Evolutionary conservation across 2,888 invertebrate species (phyloP).

Genomic region (Zhengitettix transpicula): DNA sequence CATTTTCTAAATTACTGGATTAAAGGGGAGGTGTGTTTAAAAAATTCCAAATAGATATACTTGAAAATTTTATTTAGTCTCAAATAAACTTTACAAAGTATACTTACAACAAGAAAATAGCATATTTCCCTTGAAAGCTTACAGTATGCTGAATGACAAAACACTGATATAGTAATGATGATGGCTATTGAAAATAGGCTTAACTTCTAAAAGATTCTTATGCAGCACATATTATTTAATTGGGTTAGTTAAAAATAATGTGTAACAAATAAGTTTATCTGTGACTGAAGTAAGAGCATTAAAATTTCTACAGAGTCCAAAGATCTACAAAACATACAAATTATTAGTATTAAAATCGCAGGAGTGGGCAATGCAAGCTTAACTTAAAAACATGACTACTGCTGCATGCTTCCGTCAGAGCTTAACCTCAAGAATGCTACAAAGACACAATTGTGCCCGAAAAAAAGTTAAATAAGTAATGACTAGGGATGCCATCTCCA

Average conservation of each 20-base stretch:
- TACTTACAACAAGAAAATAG: conserved; percentile 8
- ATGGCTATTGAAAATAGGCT: too few species aligned
- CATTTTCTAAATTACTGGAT: too few species aligned
- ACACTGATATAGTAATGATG: too few species aligned
- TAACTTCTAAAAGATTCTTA: too few species aligned
- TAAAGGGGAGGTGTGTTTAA: conserved; percentile 4
- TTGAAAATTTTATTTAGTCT: conserved; percentile 10
- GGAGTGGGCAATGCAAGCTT: conserved; percentile 10
- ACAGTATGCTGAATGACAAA: background rate
- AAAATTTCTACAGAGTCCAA: conserved; percentile 7
- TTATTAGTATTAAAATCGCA: conserved; percentile 9
- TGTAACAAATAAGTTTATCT: conserved; percentile 5
- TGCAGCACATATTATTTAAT: too few species aligned
- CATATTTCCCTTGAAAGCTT: background rate
- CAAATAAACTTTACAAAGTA: conserved; percentile 12
- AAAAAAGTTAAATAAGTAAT: background rate
- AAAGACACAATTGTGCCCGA: background rate
- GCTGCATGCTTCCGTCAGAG: conserved; percentile 5
- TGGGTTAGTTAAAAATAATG: background rate
- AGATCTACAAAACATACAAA: conserved; percentile 9
- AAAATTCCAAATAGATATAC: conserved; percentile 3
- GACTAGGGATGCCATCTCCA: conserved; percentile 1
- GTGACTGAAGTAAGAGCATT: conserved; percentile 9
- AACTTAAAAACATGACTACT: conserved; percentile 8
- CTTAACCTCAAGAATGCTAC: background rate